Evolutionary conservation across 2,113 vertebrate genomes (phyloP).

Genomic region (Phyllostomus hastatus): DNA sequence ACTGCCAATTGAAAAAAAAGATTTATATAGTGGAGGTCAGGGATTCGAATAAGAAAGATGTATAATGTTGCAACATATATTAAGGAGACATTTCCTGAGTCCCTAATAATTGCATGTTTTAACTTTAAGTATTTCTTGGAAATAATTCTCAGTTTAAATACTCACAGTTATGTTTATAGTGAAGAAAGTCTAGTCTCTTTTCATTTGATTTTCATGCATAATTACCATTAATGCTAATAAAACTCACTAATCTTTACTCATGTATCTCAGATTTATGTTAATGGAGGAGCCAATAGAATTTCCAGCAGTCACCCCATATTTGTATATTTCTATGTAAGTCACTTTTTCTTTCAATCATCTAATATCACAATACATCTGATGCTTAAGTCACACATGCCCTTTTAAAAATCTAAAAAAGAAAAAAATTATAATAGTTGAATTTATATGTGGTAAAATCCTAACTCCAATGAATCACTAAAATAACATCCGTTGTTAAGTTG

Average conservation of each 20-base stretch:
- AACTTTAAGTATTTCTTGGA: slow-evolving; percentile 12
- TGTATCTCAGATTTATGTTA: background rate
- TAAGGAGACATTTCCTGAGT: background rate
- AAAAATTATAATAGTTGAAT: background rate
- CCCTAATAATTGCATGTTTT: background rate
- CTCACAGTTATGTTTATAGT: background rate
- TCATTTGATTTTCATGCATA: background rate
- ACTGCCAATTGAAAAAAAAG: background rate
- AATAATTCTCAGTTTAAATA: background rate
- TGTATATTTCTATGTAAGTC: background rate
- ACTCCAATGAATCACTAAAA: background rate
- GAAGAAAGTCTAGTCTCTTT: background rate
- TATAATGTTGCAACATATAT: background rate
- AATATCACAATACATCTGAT: background rate
- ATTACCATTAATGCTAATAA: background rate
- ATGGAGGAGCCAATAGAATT: background rate
- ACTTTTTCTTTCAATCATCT: background rate
- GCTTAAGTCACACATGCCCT: background rate
- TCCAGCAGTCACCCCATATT: background rate
- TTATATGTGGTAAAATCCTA: background rate
- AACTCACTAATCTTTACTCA: background rate
- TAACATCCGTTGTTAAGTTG: background rate
- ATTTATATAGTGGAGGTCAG: background rate
- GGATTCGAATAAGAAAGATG: slow-evolving; percentile 19
- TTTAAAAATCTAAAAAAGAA: background rate